Percentiles rank a stretch among this genome's conserved stretches.
These are phyloP conservation scores for Sarcophaga bullata DNA, from an alignment of 1,140 invertebrate genomes.

Conservation along the genomic window DNA sequence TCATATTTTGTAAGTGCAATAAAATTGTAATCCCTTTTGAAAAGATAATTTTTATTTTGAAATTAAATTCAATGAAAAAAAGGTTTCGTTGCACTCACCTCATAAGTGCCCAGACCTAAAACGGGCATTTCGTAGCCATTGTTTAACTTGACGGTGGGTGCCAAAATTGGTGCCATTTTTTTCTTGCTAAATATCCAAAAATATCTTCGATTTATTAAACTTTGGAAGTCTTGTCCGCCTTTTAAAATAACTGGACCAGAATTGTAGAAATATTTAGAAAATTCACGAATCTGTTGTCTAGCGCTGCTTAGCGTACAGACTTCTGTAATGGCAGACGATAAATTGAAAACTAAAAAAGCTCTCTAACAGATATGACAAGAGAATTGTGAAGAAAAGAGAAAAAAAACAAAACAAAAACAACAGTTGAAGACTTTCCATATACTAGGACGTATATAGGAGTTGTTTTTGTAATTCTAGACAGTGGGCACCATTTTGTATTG, in stretches of 20 bases:
- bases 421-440: neutral
- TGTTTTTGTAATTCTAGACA: neutral
- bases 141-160: constrained; percentile 66
- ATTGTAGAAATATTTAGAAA: neutral
- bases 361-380: neutral
- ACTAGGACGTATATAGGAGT: too few species aligned
- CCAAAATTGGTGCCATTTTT: constrained; percentile 17
- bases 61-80: neutral
- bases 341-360: constrained; percentile 9
- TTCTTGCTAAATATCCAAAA: neutral
- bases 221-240: neutral
- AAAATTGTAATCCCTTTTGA: too few species aligned
- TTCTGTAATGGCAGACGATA: neutral
- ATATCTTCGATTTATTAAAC: neutral
- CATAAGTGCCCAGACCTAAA: constrained; percentile 75
- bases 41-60: too few species aligned
- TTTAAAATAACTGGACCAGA: neutral
- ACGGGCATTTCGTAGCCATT: constrained; percentile 72
- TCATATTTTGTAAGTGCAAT: too few species aligned
- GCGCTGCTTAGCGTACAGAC: neutral
- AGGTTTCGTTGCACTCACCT: constrained; percentile 61
- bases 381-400: too few species aligned
- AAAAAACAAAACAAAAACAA: neutral
- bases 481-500: neutral
- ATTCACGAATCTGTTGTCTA: neutral